phyloP scores from a whole-genome alignment of 2,888 invertebrate species.

The Xylophagus ater region DNA sequence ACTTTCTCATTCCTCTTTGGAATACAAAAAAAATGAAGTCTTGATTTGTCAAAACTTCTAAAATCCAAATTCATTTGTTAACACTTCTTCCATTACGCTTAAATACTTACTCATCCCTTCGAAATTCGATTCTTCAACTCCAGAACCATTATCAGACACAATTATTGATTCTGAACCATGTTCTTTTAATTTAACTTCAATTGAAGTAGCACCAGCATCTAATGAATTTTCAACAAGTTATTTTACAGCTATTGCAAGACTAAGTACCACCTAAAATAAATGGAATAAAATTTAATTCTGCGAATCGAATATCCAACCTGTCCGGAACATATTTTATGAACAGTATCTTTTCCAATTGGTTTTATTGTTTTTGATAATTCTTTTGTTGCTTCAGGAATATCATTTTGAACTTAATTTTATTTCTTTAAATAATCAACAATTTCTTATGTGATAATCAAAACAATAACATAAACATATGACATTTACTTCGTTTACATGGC shows the following conservation, averaged over 20 bases:
- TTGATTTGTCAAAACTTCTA: no score
- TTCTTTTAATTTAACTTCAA: constrained; percentile 79
- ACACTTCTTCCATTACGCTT: no score
- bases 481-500: no score
- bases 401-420: no score
- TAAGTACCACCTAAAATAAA: constrained; percentile 61
- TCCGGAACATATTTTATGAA: constrained; percentile 82
- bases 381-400: constrained; percentile 30
- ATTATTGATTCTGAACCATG: constrained; percentile 81
- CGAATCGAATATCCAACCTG: constrained; percentile 47
- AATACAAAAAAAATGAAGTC: no score
- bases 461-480: no score
- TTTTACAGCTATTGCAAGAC: constrained; percentile 83
- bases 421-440: no score
- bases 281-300: not conserved
- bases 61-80: no score
- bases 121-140: constrained; percentile 77
- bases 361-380: constrained; percentile 44
- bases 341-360: constrained; percentile 58
- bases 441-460: no score
- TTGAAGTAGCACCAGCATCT: constrained; percentile 81
- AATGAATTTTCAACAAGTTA: constrained; percentile 93
- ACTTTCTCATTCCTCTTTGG: no score
- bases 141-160: constrained; percentile 88
- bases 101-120: constrained; percentile 68